These are phyloP conservation scores for Caenorhabditis tropicalis DNA, from an alignment of 1,140 invertebrate genomes.

Conservation along the genomic window DNA sequence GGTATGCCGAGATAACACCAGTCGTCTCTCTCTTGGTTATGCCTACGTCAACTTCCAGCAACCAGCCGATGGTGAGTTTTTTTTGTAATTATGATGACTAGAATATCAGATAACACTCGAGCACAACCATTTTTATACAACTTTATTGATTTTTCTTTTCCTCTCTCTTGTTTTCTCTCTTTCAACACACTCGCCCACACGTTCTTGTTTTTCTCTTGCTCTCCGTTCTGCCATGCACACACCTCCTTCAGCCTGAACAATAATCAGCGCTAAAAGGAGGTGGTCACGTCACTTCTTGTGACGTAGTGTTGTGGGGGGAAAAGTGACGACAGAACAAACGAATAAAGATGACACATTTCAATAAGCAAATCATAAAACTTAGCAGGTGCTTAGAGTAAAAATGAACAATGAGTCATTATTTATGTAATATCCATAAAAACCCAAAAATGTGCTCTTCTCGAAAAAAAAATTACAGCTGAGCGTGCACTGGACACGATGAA, in stretches of 20 bases:
- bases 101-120: too few species aligned
- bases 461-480: not conserved
- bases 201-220: not conserved
- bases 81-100: not conserved
- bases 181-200: too few species aligned
- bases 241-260: not conserved
- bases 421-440: too few species aligned
- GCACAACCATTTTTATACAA: too few species aligned
- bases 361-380: not conserved
- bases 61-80: conserved; percentile 81
- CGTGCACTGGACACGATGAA: conserved; percentile 93
- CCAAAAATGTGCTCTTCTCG: too few species aligned
- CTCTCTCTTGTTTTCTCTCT: too few species aligned
- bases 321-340: not conserved
- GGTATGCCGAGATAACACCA: conserved; percentile 96
- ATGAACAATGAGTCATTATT: too few species aligned
- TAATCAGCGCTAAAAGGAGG: not conserved
- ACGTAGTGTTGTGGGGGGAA: conserved; percentile 6
- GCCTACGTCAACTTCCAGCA: conserved; percentile 99
- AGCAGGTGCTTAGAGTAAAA: not conserved
- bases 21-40: conserved; percentile 94
- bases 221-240: not conserved
- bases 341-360: not conserved
- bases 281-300: not conserved
- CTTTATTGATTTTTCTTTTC: too few species aligned